These are phyloP conservation scores for Haemorhous mexicanus DNA, from an alignment of 2,113 vertebrate genomes.

Conservation along the genomic window DNA sequence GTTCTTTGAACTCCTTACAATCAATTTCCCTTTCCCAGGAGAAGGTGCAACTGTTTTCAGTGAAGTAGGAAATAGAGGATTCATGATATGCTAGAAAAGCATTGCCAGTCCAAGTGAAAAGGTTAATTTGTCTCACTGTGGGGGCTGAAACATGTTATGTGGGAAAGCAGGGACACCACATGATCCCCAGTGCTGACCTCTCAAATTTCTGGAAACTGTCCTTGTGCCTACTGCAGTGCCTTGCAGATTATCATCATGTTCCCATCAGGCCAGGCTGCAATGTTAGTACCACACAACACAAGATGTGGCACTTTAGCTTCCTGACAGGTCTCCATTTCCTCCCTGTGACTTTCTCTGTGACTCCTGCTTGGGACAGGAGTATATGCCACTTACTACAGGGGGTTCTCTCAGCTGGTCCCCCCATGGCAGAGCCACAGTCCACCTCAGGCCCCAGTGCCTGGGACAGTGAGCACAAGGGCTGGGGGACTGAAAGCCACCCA, in stretches of 20 bases:
- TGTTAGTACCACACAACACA: neutral
- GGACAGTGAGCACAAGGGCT: neutral
- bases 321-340: neutral
- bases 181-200: neutral
- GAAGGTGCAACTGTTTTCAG: neutral
- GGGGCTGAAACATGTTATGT: neutral
- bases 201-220: neutral
- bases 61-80: neutral
- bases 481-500: neutral
- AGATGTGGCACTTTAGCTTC: neutral
- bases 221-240: neutral
- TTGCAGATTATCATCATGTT: neutral
- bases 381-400: neutral
- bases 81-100: neutral
- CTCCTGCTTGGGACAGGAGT: neutral
- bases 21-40: conserved; percentile 21
- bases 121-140: neutral
- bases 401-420: neutral
- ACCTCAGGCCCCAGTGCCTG: neutral
- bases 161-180: neutral
- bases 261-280: neutral
- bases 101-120: neutral
- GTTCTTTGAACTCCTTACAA: neutral
- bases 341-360: neutral
- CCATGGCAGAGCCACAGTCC: neutral